Evolutionary conservation across 2,888 invertebrate species (phyloP).

Genomic region (Drosophila nr. medialis): DNA sequence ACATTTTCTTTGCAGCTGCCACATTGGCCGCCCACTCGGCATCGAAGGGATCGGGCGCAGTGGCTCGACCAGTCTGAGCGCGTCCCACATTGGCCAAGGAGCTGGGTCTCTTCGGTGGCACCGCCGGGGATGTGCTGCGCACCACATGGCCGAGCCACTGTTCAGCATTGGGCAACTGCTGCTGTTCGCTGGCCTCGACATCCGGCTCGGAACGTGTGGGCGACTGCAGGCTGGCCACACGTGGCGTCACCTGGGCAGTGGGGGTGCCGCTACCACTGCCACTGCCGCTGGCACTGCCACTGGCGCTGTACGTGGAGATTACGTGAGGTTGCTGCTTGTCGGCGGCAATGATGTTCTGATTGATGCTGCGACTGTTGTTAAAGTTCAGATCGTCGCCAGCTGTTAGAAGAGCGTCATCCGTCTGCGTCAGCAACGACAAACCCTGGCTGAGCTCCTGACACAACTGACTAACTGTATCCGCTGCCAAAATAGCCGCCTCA

Average conservation of each 20-base stretch:
- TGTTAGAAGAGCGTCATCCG: slow-evolving; percentile 85
- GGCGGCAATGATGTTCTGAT: slow-evolving; percentile 85
- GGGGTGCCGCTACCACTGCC: slow-evolving; percentile 66
- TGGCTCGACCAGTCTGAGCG: slow-evolving; percentile 86
- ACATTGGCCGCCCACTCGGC: slow-evolving; percentile 90
- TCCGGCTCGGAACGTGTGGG: slow-evolving; percentile 62
- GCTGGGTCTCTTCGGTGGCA: slow-evolving; percentile 86
- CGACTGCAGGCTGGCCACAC: slow-evolving; percentile 85
- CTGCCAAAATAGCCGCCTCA: slow-evolving; percentile 74
- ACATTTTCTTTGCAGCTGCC: slow-evolving; percentile 85
- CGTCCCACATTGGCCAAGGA: slow-evolving; percentile 86
- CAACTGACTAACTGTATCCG: slow-evolving; percentile 89
- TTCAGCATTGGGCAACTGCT: slow-evolving; percentile 90
- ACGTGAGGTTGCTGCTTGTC: slow-evolving; percentile 78
- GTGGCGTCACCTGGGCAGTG: slow-evolving; percentile 86
- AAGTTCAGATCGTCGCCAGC: slow-evolving; percentile 86
- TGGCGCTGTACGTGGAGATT: slow-evolving; percentile 64
- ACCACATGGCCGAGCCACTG: slow-evolving; percentile 92
- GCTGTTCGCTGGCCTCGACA: slow-evolving; percentile 83
- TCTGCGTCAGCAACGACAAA: slow-evolving; percentile 88
- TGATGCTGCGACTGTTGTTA: slow-evolving; percentile 86
- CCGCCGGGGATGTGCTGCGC: slow-evolving; percentile 86
- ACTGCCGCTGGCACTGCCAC: slow-evolving; percentile 30
- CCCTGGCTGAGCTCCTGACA: slow-evolving; percentile 91
- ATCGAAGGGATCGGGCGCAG: slow-evolving; percentile 89